These are phyloP conservation scores for Thalassophryne amazonica DNA, from an alignment of 2,797 vertebrate genomes.

Conservation along the genomic window DNA sequence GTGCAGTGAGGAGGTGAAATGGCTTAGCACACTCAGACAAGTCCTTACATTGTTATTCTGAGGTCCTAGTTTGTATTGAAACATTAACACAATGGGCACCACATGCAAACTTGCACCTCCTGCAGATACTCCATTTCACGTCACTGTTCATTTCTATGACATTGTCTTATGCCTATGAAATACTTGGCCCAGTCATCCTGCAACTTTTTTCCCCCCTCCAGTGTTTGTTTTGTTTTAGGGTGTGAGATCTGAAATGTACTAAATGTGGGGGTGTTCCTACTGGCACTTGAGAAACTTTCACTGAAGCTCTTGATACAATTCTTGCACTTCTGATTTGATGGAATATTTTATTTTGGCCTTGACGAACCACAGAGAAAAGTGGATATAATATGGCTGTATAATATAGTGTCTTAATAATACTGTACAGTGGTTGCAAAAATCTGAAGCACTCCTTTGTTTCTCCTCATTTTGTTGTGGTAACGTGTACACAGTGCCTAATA, in stretches of 20 bases:
- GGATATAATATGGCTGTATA: no score
- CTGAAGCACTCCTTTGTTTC: no score
- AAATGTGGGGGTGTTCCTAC: slow-evolving; percentile 9
- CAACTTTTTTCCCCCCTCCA: slow-evolving; percentile 7
- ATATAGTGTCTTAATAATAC: no score
- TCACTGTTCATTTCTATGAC: neutral
- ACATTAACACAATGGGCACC: neutral
- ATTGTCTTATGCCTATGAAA: slow-evolving; percentile 2
- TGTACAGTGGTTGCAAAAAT: no score
- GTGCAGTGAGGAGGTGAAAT: slow-evolving; percentile 26
- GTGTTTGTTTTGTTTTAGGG: slow-evolving; percentile 33
- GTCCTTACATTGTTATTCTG: neutral
- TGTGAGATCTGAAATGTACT: slow-evolving; percentile 23
- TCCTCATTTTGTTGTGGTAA: no score
- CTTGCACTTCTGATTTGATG: neutral
- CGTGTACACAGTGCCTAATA: no score
- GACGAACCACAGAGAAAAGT: neutral
- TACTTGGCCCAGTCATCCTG: slow-evolving; percentile 6
- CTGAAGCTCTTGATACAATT: neutral
- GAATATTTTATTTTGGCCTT: neutral
- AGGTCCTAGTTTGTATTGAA: slow-evolving; percentile 7
- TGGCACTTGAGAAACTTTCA: slow-evolving; percentile 9
- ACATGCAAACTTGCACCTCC: neutral
- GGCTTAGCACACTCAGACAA: slow-evolving; percentile 23
- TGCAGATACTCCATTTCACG: slow-evolving; percentile 10